Evolutionary conservation across 2,113 vertebrate species (phyloP), one percentile per base, ranked within the genome.

Genomic region (Phyllostomus discolor): DNA sequence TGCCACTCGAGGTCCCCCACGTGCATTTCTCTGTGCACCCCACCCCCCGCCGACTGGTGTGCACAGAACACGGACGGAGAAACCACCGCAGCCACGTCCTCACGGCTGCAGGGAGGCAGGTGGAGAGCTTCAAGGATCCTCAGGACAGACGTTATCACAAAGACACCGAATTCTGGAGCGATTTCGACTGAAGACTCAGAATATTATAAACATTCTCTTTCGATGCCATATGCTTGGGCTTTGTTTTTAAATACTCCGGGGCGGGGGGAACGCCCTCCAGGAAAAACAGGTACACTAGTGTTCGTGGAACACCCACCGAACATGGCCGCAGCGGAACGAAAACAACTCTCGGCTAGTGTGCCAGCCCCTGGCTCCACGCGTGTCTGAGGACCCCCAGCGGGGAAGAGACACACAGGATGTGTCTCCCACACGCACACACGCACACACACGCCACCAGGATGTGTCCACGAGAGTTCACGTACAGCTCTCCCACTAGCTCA

Each of bases 121-220:
- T 48, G 50, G 59, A 28, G 48, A 87, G 16, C 75, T 79, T 22
- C 33, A 95, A 86, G 52, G 93, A 95, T 66, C 97, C 86, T 50
- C 78, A 78, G 89, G 83, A 93, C 5, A 97, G 86, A 0, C 1
- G 11, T 52, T 90, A 91, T 57, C 64, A 50, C 43, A 80, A 89
- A 76, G 69, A 75, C n/a, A 82, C 82, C 31, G 10, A 48, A 83
- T 73, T 35, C 79, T 24, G 33, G 16, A 48, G 46, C 62, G 80
- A 96, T 54, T 70, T 87, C 76, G 82, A 90, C 28, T 24, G 31
- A 90, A 92, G 28, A 79, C 88, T 80, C 8, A 19, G 20, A 84
- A 52, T 35, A 83, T 66, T 83, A 66, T 64, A 96, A 91, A 81
- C 35, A 91, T 28, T 78, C 15, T 84, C 70, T 93, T 94, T 48